Base-by-base conservation (phyloP, 2,797 vertebrate species). In the Chelidonichthys spinosus region DNA sequence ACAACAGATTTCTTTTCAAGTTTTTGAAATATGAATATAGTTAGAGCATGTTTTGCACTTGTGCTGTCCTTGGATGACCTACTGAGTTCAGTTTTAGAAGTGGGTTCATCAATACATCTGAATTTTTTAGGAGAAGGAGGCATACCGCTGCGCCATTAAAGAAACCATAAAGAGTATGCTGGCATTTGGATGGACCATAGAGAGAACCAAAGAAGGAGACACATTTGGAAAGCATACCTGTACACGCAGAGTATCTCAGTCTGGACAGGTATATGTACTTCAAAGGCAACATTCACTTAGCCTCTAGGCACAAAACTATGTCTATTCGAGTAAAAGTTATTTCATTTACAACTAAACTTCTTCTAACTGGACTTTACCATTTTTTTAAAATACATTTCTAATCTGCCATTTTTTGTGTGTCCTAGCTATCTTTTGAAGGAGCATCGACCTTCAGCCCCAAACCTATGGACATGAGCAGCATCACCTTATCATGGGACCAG, bases 81-180 rank as follows among this genome's bases (percentile, higher is more conserved):
- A 0, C 11, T 2, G 4, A 40, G 13, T 72, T 65, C 5, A 53
- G 15, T 71, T 55, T 73, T 50, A 44, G 13, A 65, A 2, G 25
- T 25, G 7, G 4, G 11, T 50, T 65, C 50, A 49, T 60, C 2
- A 17, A 4, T 63, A 11, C 71, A 40, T 72, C 2, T 76, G 63
- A n/a, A 7, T 74, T 68, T 74, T 75, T 36, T 73, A 99, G 98
- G 98, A 99, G 84, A 99, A 99, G 92, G 97, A 99, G 90, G 95
- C 94, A 42, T 98, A 97, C 89, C 95, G 97, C 46, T 96, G 95
- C 94, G 95, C 96, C 58, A 98, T 98, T 81, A 99, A 97, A 90
- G 97, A 98, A 81, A 98, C 97, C 0, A 86, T 99, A 37, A 98
- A 96, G 88, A 97, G 94, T 4, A 99, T 99, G 97, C 85, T 99